phyloP scores from a whole-genome alignment of 1,140 invertebrate species.

The Megathymus violae region DNA sequence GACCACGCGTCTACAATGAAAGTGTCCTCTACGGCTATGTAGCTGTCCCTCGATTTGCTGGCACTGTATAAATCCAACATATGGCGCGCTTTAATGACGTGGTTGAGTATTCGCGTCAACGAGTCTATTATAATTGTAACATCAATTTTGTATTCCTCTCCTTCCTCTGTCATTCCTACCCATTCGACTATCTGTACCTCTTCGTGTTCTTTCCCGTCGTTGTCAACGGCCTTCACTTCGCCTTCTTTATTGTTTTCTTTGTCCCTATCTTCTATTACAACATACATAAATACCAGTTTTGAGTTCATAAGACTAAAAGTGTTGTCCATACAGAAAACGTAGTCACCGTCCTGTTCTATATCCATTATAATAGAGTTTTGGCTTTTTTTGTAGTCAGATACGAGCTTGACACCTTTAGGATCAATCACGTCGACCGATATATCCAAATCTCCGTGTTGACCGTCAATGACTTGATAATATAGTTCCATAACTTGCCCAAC shows the following conservation, averaged over 20 bases:
- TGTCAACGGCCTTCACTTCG: conserved; percentile 39
- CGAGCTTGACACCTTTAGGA: conserved; percentile 85
- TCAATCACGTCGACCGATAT: conserved; percentile 88
- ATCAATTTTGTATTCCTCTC: conserved; percentile 59
- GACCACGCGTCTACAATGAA: conserved; percentile 78
- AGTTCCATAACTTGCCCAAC: conserved; percentile 86
- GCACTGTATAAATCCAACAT: conserved; percentile 67
- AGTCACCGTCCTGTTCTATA: conserved; percentile 85
- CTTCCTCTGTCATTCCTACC: conserved; percentile 53
- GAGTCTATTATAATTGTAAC: conserved; percentile 57
- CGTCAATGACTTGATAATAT: conserved; percentile 91
- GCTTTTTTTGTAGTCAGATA: conserved; percentile 87
- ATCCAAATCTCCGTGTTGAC: conserved; percentile 90
- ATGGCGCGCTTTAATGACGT: conserved; percentile 63
- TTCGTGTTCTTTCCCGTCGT: conserved; percentile 43
- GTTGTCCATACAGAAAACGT: conserved; percentile 93
- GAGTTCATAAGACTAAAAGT: conserved; percentile 89
- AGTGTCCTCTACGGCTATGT: conserved; percentile 68
- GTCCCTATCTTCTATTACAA: conserved; percentile 85
- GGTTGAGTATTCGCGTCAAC: conserved; percentile 51
- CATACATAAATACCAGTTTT: conserved; percentile 92
- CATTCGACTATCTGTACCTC: conserved; percentile 65
- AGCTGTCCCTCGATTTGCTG: conserved; percentile 61
- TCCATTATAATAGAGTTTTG: conserved; percentile 85
- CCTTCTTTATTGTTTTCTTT: conserved; percentile 54